Evolutionary conservation across 2,888 invertebrate species (phyloP), one percentile per base, ranked within the genome.

Genomic region (Serripes groenlandicus): DNA sequence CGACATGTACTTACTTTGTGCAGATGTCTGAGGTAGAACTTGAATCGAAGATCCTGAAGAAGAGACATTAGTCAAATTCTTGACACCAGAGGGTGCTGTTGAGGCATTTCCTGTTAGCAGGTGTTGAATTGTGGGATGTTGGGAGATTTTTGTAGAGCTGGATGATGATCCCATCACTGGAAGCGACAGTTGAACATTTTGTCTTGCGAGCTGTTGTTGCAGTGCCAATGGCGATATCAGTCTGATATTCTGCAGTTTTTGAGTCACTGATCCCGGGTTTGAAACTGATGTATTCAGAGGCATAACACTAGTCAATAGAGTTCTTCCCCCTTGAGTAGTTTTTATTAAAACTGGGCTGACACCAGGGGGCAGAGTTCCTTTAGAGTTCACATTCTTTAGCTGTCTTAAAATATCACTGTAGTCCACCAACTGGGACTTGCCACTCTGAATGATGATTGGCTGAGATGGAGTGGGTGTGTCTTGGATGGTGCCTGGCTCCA

Each of bases 341-440:
- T 86, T 86, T n/a, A 89, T 76, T 21, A 89, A 69, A 23, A 89
- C 82, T 7, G 87, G 89, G 72, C 80, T 85, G 30, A 82, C 72
- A 28, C 77, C 76, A 42, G 62, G 37, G 0, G 68, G 70, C 2
- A 66, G 58, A 26, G 21, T 60, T 23, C 70, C 72, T n/a, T 70
- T 71, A 11, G 71, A 32, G 28, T 54, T 80, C 11, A 49, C 75
- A 66, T 70, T 87, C 28, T 83, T 75, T 11, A 89, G 71, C 71
- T 86, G 86, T n/a, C 79, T 58, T 37, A 86, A 64, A 49, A 86
- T 83, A 42, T 86, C 86, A 15, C 78, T 68, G 49, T 86, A 86
- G 18, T 82, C 83, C 32, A 86, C 83, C 26, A 81, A 34, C 70
- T 82, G 81, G 21, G 83, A 77, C 54, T 83, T 86, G 11, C 84